A percentile compares a stretch with the other conserved stretches of the same genome.
These are phyloP conservation scores for Myiotriccus ornatus DNA, from an alignment of 2,797 vertebrate species.

Conservation along the genomic window DNA sequence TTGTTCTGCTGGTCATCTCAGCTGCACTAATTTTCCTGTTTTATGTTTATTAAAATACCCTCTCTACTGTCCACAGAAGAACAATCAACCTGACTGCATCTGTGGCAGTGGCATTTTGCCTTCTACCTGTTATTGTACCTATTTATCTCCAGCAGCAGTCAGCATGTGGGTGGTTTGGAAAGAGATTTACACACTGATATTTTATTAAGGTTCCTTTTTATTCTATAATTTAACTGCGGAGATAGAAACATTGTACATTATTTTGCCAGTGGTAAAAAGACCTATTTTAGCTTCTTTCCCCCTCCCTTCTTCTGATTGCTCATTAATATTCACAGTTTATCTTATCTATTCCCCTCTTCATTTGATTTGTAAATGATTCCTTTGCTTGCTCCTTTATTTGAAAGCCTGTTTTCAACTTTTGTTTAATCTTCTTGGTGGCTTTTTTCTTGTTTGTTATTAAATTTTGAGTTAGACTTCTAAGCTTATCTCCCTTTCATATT, in stretches of 20 bases:
- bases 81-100: background rate
- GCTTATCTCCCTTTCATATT: background rate
- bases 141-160: slow-evolving; percentile 20
- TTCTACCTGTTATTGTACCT: slow-evolving; percentile 13
- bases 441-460: slow-evolving; percentile 4
- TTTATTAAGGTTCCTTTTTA: slow-evolving; percentile 35
- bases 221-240: slow-evolving; percentile 30
- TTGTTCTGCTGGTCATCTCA: background rate
- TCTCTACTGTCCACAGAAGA: background rate
- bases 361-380: slow-evolving; percentile 67
- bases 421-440: slow-evolving; percentile 41
- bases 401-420: slow-evolving; percentile 49
- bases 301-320: background rate
- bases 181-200: slow-evolving; percentile 18
- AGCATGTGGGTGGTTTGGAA: slow-evolving; percentile 46
- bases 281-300: background rate
- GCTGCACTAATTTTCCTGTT: slow-evolving; percentile 1
- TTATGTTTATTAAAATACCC: background rate
- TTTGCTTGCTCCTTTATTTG: slow-evolving; percentile 47
- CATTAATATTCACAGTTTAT: slow-evolving; percentile 63
- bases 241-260: slow-evolving; percentile 30
- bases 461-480: slow-evolving; percentile 4
- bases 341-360: slow-evolving; percentile 54
- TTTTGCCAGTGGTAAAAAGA: slow-evolving; percentile 61
- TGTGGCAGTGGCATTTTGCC: background rate